phyloP scores from a whole-genome alignment of 1,140 invertebrate genomes.

The Drosophila nannoptera region DNA sequence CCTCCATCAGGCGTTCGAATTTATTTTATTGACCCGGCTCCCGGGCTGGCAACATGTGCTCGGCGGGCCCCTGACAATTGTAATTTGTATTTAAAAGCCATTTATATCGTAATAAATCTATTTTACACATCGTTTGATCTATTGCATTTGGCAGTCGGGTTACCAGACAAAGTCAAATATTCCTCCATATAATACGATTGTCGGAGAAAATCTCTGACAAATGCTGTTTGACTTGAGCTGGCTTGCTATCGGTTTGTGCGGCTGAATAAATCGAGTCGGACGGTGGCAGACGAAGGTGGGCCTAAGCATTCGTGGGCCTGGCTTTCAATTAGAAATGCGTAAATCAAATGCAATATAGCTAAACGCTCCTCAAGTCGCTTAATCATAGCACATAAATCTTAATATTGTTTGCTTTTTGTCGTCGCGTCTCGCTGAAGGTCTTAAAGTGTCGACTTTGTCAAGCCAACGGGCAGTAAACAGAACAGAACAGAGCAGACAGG shows the following conservation, averaged over 20 bases:
- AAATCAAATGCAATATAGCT: constrained; percentile 41
- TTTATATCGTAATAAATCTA: constrained; percentile 43
- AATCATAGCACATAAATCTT: constrained; percentile 52
- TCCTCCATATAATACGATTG: neutral
- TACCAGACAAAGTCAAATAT: neutral
- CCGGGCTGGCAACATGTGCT: constrained; percentile 1
- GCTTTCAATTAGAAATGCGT: constrained; percentile 12
- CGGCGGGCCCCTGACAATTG: constrained; percentile 23
- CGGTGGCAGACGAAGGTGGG: neutral
- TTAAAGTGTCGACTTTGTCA: constrained; percentile 44
- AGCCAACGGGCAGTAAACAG: constrained; percentile 16
- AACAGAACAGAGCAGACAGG: constrained; percentile 5
- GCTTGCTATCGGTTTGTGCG: constrained; percentile 33
- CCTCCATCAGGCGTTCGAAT: too few relatives aligned
- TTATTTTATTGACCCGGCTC: constrained; percentile 24
- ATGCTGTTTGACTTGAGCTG: constrained; percentile 13
- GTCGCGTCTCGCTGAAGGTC: constrained; percentile 24
- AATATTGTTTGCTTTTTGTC: constrained; percentile 32
- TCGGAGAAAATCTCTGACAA: constrained; percentile 1
- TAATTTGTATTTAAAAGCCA: constrained; percentile 45
- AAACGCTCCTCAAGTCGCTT: constrained; percentile 38
- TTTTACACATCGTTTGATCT: constrained; percentile 26
- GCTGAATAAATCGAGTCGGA: neutral
- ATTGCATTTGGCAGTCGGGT: constrained; percentile 23
- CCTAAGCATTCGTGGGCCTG: constrained; percentile 4